Evolutionary conservation across 2,113 vertebrate genomes (phyloP).

Genomic region (Erythrocercus mccallii): DNA sequence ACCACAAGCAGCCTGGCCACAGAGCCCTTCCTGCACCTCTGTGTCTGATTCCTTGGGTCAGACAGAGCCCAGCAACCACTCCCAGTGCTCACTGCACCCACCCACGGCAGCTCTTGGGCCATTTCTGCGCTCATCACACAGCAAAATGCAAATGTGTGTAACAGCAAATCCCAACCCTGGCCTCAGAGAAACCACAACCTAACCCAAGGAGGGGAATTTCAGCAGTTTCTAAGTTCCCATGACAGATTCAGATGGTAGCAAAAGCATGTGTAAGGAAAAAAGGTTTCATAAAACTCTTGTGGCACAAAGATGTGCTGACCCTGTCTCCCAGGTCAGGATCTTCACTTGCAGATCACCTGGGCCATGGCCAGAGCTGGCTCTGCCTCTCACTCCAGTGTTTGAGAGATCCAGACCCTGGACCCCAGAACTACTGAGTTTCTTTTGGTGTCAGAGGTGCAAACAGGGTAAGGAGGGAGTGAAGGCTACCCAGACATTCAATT

Average conservation of each 20-base stretch:
- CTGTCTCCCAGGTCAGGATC: not conserved
- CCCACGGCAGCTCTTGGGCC: not conserved
- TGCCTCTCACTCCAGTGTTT: not conserved
- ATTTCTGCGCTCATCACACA: not conserved
- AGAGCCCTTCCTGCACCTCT: not conserved
- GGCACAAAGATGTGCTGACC: not conserved
- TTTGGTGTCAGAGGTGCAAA: not conserved
- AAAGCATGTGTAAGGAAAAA: not conserved
- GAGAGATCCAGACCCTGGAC: not conserved
- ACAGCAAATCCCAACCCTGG: not conserved
- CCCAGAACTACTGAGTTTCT: not conserved
- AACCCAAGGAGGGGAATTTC: not conserved
- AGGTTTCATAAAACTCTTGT: not conserved
- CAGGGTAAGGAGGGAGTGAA: not conserved
- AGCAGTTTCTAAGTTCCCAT: not conserved
- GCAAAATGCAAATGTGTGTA: not conserved
- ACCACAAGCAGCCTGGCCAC: rapidly evolving
- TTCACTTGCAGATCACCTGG: not conserved
- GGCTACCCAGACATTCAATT: not conserved
- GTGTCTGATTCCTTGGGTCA: rapidly evolving
- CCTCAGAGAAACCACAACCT: not conserved
- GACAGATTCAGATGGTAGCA: not conserved
- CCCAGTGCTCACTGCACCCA: not conserved
- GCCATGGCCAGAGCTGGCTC: not conserved
- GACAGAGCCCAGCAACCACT: not conserved